phyloP scores from a whole-genome alignment of 2,888 invertebrate genomes.

The Aproaerema taeniolella region DNA sequence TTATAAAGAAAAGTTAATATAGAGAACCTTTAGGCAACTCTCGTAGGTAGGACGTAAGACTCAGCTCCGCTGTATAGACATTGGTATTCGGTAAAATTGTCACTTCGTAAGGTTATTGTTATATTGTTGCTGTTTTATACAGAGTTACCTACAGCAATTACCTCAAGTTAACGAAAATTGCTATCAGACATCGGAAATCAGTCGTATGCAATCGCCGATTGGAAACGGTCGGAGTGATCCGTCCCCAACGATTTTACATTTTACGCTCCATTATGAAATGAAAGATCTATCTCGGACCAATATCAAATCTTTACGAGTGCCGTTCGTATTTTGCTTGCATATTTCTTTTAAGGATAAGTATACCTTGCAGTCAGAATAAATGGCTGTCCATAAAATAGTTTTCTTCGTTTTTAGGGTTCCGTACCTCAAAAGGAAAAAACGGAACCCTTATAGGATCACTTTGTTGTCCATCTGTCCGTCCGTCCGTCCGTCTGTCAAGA shows the following conservation, averaged over 20 bases:
- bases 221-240: constrained; percentile 49
- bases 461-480: no score
- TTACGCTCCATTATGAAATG: constrained; percentile 34
- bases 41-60: not conserved
- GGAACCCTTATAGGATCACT: no score
- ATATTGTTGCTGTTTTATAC: no score
- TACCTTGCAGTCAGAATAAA: no score
- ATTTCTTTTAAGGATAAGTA: not conserved
- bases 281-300: constrained; percentile 22
- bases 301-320: constrained; percentile 2
- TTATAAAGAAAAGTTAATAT: not conserved
- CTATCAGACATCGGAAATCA: constrained; percentile 54
- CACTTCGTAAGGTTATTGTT: no score
- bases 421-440: no score
- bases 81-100: no score
- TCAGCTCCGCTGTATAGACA: constrained; percentile 6
- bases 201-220: constrained; percentile 47
- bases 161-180: constrained; percentile 39
- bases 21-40: not conserved
- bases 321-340: not conserved
- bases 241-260: constrained; percentile 38
- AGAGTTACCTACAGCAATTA: no score
- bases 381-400: no score
- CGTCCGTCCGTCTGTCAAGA: no score
- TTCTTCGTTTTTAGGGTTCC: no score